phyloP scores from a whole-genome alignment of 2,797 vertebrate species.

The Phoebastria nigripes region DNA sequence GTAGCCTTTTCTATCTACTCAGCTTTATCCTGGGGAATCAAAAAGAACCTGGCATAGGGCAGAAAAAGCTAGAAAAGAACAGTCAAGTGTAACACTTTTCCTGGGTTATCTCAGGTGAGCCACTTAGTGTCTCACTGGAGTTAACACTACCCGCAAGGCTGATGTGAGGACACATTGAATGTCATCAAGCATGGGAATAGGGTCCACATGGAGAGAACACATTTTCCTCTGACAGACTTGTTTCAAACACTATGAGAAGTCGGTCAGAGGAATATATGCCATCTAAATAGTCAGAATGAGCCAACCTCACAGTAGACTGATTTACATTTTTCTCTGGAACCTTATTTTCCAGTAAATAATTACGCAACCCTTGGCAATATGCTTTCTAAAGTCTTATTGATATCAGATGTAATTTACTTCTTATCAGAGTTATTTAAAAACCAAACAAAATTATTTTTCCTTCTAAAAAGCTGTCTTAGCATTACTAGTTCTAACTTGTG shows the following conservation, averaged over 20 bases:
- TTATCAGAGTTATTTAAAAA: not conserved
- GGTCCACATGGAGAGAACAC: not conserved
- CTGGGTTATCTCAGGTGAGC: not conserved
- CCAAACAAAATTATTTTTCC: fast-evolving
- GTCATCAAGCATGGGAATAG: not conserved
- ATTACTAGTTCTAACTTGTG: not conserved
- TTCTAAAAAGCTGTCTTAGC: not conserved
- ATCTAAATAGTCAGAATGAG: not conserved
- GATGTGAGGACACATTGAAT: not conserved
- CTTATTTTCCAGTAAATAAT: not conserved
- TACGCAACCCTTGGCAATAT: not conserved
- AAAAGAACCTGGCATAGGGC: not conserved
- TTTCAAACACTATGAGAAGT: not conserved
- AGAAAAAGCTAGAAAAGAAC: not conserved
- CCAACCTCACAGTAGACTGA: not conserved
- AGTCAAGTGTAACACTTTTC: not conserved
- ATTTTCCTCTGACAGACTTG: not conserved
- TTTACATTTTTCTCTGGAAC: not conserved
- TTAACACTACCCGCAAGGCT: not conserved
- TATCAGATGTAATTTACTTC: not conserved
- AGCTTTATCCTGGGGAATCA: not conserved
- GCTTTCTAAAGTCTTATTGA: not conserved
- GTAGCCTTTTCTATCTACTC: not conserved
- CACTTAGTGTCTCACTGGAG: not conserved
- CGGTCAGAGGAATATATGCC: not conserved